Evolutionary conservation across 2,113 vertebrate genomes (phyloP), one percentile per base, ranked within the genome.

Genomic region (Xenus cinereus): DNA sequence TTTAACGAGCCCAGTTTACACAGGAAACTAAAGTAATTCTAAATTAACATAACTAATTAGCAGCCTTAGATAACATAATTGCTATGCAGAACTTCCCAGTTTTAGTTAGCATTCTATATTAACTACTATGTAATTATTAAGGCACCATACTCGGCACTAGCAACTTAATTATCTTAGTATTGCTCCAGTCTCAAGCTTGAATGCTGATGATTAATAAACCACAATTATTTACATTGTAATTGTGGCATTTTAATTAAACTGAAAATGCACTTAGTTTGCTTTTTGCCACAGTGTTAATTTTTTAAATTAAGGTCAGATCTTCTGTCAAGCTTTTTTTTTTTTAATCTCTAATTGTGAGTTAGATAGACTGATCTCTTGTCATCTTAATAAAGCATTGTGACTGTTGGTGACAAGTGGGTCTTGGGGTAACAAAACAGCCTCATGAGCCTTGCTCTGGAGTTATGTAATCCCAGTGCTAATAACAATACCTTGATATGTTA

Each of bases 111-210:
- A 95, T 95, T 95, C 94, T 95, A 41, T 97, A 97, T 97, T 97
- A 98, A 97, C 97, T 95, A 95, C 96, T 94, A 90, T 97, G 96
- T 98, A 98, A 98, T 98, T 98, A 98, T 98, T 98, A 98, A 98
- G 97, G 93, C 94, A 92, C 96, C 90, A 95, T 95, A 97, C 89
- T 85, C 85, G 74, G 57, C 57, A 96, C 60, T 69, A 86, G 91
- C 91, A 98, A 98, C 96, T 97, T 98, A 98, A 98, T 99, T 98
- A 98, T 97, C 97, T 88, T 71, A 89, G 88, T 94, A 97, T 95
- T 92, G 87, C 96, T 94, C 96, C 97, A 97, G 97, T 97, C 97
- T 96, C 97, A 77, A 95, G 93, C 98, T 96, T 98, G 97, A 98
- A 98, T 97, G 97, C 94, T 5, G n/a, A 97, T 97, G 96, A 98